These are phyloP conservation scores for Dioctria rufipes DNA, from an alignment of 2,888 invertebrate species.

Conservation along the genomic window DNA sequence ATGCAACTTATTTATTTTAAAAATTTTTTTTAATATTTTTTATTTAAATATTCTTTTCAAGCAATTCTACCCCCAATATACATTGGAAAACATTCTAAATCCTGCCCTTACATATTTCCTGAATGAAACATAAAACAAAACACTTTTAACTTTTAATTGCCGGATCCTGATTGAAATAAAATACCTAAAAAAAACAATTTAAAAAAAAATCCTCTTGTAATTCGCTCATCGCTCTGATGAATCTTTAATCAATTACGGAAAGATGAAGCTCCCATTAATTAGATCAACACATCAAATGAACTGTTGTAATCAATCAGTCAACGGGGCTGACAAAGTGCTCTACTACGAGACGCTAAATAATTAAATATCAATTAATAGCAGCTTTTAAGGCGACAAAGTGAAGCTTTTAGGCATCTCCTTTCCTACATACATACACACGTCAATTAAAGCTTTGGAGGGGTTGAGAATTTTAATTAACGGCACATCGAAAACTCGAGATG, in stretches of 20 bases:
- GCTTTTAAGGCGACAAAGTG: slow-evolving; percentile 42
- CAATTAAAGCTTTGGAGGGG: slow-evolving; percentile 17
- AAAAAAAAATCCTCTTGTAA: neutral
- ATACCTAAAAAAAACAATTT: too few species aligned
- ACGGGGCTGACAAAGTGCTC: neutral
- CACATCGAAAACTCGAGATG: slow-evolving; percentile 21
- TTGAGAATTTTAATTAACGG: slow-evolving; percentile 35
- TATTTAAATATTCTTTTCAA: too few species aligned
- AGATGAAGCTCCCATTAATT: slow-evolving; percentile 30
- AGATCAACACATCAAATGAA: slow-evolving; percentile 41
- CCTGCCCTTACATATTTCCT: too few species aligned
- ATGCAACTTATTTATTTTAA: too few species aligned
- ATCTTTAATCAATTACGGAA: slow-evolving; percentile 19
- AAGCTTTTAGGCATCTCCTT: slow-evolving; percentile 15
- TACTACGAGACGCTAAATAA: slow-evolving; percentile 26
- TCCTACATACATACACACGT: neutral
- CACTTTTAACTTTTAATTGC: too few species aligned
- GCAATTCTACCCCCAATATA: too few species aligned
- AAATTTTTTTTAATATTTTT: too few species aligned
- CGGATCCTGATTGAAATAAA: neutral
- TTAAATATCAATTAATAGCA: slow-evolving; percentile 46
- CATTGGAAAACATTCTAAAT: too few species aligned
- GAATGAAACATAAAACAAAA: too few species aligned
- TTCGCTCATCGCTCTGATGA: neutral
- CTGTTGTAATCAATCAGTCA: slow-evolving; percentile 31